Conservation (phyloP, 1,140 invertebrate species). For the Drosophila subpulchrella region DNA sequence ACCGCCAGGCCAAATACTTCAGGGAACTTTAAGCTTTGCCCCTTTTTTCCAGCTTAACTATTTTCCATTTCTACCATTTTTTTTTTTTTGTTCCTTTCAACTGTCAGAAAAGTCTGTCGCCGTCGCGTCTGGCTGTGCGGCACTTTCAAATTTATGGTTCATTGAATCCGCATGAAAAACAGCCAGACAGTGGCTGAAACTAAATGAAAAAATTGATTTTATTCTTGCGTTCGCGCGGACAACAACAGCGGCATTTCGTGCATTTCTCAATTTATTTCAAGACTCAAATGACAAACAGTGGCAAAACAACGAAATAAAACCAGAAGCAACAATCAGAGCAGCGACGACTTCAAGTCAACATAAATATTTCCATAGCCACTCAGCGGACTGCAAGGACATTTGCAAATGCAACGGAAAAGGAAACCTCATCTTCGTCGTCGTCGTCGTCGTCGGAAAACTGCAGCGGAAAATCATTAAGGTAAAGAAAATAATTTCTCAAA, state of each 20-base stretch:
- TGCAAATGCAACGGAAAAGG: conserved; percentile 2
- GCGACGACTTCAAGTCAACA: conserved; percentile 47
- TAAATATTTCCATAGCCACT: conserved; percentile 59
- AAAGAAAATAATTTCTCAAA: conserved; percentile 48
- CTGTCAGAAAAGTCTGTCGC: conserved; percentile 42
- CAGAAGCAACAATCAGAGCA: conserved; percentile 32
- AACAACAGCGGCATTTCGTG: conserved; percentile 41
- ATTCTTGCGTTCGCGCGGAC: conserved; percentile 34
- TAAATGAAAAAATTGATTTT: conserved; percentile 68
- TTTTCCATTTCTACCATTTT: conserved; percentile 1
- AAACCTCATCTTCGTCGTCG: conserved; percentile 17
- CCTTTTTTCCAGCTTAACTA: conserved; percentile 3
- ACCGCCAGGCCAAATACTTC: conserved; percentile 22
- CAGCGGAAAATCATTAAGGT: conserved; percentile 53
- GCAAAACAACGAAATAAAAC: conserved; percentile 34
- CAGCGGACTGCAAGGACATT: conserved; percentile 8
- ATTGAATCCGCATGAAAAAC: conserved; percentile 81
- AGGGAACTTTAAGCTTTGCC: conserved; percentile 60
- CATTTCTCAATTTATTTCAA: conserved; percentile 56
- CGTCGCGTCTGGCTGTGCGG: conserved; percentile 68
- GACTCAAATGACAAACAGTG: conserved; percentile 45
- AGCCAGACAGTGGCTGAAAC: conserved; percentile 57
- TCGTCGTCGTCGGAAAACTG: not conserved
- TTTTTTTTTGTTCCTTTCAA: conserved; percentile 25
- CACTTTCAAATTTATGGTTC: conserved; percentile 83